Evolutionary conservation across 2,888 invertebrate species (phyloP), one percentile per base, ranked within the genome.

Genomic region (Ectemnius lituratus): DNA sequence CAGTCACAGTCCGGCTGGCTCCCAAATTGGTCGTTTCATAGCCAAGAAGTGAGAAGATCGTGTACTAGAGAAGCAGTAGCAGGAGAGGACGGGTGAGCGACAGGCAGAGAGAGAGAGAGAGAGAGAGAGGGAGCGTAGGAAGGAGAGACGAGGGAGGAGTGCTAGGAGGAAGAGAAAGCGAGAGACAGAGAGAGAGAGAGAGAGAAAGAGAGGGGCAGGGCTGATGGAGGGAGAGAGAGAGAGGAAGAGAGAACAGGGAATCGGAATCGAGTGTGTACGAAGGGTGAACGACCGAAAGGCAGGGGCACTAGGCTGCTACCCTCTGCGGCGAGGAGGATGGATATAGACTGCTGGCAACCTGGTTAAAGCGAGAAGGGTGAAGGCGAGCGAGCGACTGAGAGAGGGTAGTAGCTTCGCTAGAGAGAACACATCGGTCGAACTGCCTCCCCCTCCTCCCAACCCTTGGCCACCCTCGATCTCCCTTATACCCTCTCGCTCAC

Each of bases 261-360:
- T 85, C 78, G 76, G 84, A 79, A 80, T 84, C 83, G 80, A 84
- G 83, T 80, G 76, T 78, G 73, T 77, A 80, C 79, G 79, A 83
- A 82, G 84, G 90, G 90, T 90, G 89, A 90, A 90, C 87, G 90
- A 90, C 90, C 88, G 87, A 79, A 70, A 75, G 88, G 89, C 89
- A 89, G 88, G 90, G 89, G 89, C 89, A 90, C 88, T 89, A 88
- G 90, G 90, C 90, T 90, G 89, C 89, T 89, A 90, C 90, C 90
- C 90, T 89, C 87, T 85, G 82, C 84, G 78, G 75, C 69, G 75
- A 85, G 75, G 80, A 82, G 81, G 85, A 78, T 64, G 59, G 72
- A 28, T 20, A 60, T 67, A 80, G 57, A 52, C 64, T 67, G 75
- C 67, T 69, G 56, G 52, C 28, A 57, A 62, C 28, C 18, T n/a